Evolutionary conservation across 2,888 invertebrate genomes (phyloP).

Genomic region (Apodemia duryi): DNA sequence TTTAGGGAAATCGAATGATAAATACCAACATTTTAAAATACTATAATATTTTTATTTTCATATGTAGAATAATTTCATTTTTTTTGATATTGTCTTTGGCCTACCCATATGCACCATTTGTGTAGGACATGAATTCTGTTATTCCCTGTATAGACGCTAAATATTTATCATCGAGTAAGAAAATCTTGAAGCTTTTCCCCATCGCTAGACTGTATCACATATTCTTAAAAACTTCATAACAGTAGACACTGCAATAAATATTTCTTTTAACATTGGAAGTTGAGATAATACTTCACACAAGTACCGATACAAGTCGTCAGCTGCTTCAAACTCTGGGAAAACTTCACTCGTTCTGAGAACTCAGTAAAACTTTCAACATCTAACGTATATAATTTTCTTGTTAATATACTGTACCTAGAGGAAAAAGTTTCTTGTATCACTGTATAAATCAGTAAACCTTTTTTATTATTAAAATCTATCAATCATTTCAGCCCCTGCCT

Average conservation of each 20-base stretch:
- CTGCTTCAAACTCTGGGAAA: constrained; percentile 21
- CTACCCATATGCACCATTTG: no score
- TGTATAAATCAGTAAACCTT: background rate
- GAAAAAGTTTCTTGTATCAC: background rate
- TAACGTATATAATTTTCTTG: constrained; percentile 21
- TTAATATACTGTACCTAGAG: background rate
- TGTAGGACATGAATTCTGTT: no score
- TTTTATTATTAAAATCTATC: no score
- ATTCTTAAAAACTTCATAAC: background rate
- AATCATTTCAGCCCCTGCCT: no score
- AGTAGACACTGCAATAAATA: constrained; percentile 1
- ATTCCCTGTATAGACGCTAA: no score
- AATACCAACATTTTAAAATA: no score
- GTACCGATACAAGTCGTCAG: constrained; percentile 16
- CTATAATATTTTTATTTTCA: no score
- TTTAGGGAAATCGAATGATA: no score
- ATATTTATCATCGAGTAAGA: background rate
- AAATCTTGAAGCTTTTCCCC: background rate
- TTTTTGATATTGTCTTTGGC: no score
- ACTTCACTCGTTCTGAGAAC: constrained; percentile 19
- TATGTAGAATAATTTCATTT: no score
- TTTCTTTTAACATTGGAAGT: constrained; percentile 5
- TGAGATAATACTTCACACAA: constrained; percentile 3
- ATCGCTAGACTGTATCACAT: background rate
- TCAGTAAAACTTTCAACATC: constrained; percentile 18